Evolutionary conservation across 1,140 invertebrate species (phyloP).

Genomic region (Globodera rostochiensis): DNA sequence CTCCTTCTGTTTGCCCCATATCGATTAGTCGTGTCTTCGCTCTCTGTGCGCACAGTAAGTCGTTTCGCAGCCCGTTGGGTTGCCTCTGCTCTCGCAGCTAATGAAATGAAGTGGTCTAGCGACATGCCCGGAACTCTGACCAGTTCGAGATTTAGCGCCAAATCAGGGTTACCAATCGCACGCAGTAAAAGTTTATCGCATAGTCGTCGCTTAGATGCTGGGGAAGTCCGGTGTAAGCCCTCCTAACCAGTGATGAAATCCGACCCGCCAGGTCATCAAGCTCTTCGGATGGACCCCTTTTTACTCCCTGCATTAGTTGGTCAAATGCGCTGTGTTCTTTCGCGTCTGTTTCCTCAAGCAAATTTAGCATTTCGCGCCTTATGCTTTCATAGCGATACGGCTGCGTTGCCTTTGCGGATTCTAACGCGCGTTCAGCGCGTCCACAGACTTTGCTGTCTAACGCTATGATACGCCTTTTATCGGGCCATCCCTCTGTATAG

Average conservation of each 20-base stretch:
- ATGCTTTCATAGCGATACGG: neutral
- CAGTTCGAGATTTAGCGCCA: conserved; percentile 5
- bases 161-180: neutral
- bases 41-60: too few relatives aligned
- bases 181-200: conserved; percentile 4
- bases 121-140: neutral
- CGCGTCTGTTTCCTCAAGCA: neutral
- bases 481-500: neutral
- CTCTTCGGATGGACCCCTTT: neutral
- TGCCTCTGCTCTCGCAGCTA: conserved; percentile 6
- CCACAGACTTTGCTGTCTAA: neutral
- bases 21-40: too few relatives aligned
- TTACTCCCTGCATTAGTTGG: neutral
- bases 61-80: neutral
- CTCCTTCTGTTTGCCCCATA: too few relatives aligned
- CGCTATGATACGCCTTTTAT: neutral
- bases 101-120: neutral
- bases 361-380: neutral
- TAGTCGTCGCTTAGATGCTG: neutral
- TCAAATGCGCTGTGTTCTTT: conserved; percentile 9
- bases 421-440: neutral
- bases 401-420: neutral
- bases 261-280: neutral
- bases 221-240: conserved; percentile 1
- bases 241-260: neutral